Base-by-base conservation (phyloP, 2,888 invertebrate species). In the Rhaphigaster nebulosa region DNA sequence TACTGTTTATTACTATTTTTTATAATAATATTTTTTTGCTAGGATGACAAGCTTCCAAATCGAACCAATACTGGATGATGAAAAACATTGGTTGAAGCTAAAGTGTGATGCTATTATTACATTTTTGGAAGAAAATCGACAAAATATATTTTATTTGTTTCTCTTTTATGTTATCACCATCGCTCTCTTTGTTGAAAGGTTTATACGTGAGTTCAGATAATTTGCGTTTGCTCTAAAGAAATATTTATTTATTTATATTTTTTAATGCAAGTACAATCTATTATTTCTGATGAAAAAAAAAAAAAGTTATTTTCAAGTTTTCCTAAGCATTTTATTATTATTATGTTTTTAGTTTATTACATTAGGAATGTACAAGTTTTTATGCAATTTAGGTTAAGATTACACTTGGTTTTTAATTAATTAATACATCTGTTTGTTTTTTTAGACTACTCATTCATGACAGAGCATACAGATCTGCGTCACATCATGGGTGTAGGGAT, bases 401-500 rank as follows among this genome's bases (percentile, higher is more conserved):
- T 45, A 45, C 45, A 45, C 6, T 45, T 45, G 45, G 12, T 45
- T 45, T 45, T 45, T 5, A 45, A 45, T 12, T 45, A 45, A 45
- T 45, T 45, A 45, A 45, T 45, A 45, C 45, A 45, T 45, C 5
- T 56, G 1, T 12, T 60, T 26, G 65, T 38, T 50, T 1, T 93
- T 94, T 4, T 93, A 97, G 97, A 98, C 94, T 99, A 99, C 93
- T 98, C 98, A 0, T 98, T 98, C 94, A 98, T 99, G 97, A 96
- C 98, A 0, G 99, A 99, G 93, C 98, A 99, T 94, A 96, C 98
- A 45, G 99, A 99, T 94, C 94, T 99, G 92, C 95, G 99, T 1
- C 98, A 99, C 93, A 98, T 99, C 84, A 99, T 99, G 99, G 99
- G 99, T 1, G 98, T 98, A 3, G 98, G 99, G 0, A 99, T 99